Evolutionary conservation across 2,113 vertebrate species (phyloP), one percentile per base, ranked within the genome.

Genomic region (Redunca redunca): DNA sequence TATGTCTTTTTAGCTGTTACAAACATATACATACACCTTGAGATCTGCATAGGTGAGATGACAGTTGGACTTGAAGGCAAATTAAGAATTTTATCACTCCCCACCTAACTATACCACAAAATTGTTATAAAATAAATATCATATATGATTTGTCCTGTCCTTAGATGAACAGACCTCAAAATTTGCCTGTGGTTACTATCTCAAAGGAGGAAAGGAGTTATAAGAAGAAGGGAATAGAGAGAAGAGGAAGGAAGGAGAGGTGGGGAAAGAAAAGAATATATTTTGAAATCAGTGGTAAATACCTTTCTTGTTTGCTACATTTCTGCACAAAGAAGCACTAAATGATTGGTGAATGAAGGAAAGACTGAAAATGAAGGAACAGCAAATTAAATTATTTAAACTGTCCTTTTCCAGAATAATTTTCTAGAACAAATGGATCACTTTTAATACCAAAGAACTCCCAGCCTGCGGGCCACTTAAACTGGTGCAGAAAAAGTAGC

Each of bases 351-450:
- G 53, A 96, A 33, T 58, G 64, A 89, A 58, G 28, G 36, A 87
- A 91, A 80, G 25, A 96, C 55, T 10, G 85, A 87, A 92, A 92
- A 58, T 28, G 85, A 89, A 86, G 55, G 92, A 92, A 87, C 12
- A 58, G 1, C 57, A 84, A 21, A 88, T 84, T 96, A 80, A 78
- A 92, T 30, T 57, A 43, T 62, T 85, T 86, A 94, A 83, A 90
- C 11, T 82, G 4, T 58, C 89, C 33, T 88, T 94, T 95, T 95
- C 81, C 85, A 97, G 40, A 15, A 5, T 43, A 88, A 87, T 84
- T 94, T 90, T 94, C 46, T 90, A 80, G 33, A 82, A 97, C 2
- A 60, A 95, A 96, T 96, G 33, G 17, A 95, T 90, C 30, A 71
- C 21, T 95, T 78, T 90, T 96, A 89, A 33, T 84, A 90, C 2